A percentile compares a stretch with the other conserved stretches of the same genome.
Evolutionary conservation across 2,888 invertebrate species (phyloP).

Genomic region (Dorcus hopei): DNA sequence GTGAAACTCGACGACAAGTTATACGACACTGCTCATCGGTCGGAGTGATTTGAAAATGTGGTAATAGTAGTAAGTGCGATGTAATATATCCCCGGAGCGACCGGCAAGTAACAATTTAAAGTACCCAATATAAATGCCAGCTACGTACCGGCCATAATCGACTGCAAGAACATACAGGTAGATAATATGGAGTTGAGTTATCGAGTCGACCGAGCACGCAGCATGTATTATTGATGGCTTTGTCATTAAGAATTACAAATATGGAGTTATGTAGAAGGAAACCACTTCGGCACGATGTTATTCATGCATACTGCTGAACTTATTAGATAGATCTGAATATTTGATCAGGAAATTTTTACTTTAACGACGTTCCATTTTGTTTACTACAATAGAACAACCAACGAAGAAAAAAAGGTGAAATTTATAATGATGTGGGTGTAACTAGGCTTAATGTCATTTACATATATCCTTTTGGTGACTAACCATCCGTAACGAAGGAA

Average conservation of each 20-base stretch:
- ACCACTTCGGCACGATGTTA: background rate
- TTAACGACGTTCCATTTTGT: no score
- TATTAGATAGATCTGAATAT: background rate
- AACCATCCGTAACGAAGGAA: no score
- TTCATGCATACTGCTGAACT: background rate
- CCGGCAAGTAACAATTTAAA: conserved; percentile 1
- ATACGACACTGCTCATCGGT: no score
- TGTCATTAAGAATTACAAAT: conserved; percentile 38
- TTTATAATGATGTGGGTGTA: no score
- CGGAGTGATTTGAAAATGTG: no score
- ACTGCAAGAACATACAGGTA: background rate
- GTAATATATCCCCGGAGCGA: conserved; percentile 1
- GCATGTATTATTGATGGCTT: conserved; percentile 39
- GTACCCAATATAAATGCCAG: conserved; percentile 1
- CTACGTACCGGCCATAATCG: background rate
- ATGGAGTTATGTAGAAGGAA: conserved; percentile 23
- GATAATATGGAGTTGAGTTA: conserved; percentile 3
- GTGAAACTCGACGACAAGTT: no score
- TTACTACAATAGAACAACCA: no score
- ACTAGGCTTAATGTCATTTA: no score
- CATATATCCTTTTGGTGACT: no score
- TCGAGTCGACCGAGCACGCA: conserved; percentile 23
- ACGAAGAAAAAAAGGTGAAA: no score
- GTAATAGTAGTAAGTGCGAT: no score
- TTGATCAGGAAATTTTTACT: background rate